Evolutionary conservation across 1,140 invertebrate species (phyloP).

Genomic region (Lucilia cuprina): DNA sequence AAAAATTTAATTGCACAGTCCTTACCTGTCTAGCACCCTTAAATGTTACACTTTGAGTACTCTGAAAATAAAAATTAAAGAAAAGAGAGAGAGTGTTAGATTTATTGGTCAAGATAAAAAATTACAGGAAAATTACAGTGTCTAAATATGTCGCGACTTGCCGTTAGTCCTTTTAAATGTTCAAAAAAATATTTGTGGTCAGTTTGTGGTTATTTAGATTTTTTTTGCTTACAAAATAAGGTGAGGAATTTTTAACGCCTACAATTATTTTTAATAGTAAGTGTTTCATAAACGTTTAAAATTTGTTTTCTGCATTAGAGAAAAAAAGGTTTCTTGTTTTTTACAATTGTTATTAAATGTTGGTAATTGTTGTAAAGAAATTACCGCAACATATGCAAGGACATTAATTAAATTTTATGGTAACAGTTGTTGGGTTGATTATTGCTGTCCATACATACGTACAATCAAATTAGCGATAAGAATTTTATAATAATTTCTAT

Average conservation of each 20-base stretch:
- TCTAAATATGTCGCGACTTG: slow-evolving; percentile 38
- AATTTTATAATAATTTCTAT: neutral
- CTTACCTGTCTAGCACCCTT: neutral
- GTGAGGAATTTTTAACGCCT: slow-evolving; percentile 38
- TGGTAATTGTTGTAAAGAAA: slow-evolving; percentile 20
- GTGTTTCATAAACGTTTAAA: slow-evolving; percentile 11
- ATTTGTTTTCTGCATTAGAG: neutral
- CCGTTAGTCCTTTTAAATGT: neutral
- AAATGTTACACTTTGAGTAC: neutral
- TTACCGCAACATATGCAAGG: slow-evolving; percentile 29
- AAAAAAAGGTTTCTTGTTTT: no score
- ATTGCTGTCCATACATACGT: neutral
- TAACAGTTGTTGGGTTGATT: slow-evolving; percentile 12
- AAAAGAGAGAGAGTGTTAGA: slow-evolving; percentile 19
- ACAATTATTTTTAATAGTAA: slow-evolving; percentile 33
- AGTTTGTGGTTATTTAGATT: neutral
- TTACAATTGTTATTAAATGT: neutral
- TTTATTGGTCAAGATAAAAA: slow-evolving; percentile 22
- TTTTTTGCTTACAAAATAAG: no score
- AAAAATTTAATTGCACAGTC: slow-evolving; percentile 16
- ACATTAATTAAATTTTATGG: slow-evolving; percentile 31
- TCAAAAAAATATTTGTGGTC: neutral
- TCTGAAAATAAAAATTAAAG: neutral
- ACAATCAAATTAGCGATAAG: slow-evolving; percentile 8
- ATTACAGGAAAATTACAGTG: slow-evolving; percentile 36